A percentile compares a stretch with the other conserved stretches of the same genome.
These are phyloP conservation scores for Nematopogon swammerdamellus DNA, from an alignment of 2,888 invertebrate species.

Conservation along the genomic window DNA sequence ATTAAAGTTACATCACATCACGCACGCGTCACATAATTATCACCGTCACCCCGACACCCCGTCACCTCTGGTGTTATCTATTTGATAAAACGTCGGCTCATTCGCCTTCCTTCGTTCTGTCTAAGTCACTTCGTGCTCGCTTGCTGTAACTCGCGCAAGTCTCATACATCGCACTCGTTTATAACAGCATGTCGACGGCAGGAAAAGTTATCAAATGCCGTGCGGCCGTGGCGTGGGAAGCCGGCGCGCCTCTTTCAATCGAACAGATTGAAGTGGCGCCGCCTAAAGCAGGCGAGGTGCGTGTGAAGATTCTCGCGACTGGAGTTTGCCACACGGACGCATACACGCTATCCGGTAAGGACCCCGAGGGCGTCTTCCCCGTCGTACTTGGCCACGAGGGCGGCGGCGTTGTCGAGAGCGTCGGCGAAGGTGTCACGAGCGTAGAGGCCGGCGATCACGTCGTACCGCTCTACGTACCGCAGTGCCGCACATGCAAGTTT, in stretches of 20 bases:
- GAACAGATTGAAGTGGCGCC: slow-evolving; percentile 94
- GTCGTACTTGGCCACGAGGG: slow-evolving; percentile 96
- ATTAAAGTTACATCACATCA: too few species aligned
- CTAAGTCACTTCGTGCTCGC: too few species aligned
- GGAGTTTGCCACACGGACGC: slow-evolving; percentile 93
- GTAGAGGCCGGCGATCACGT: slow-evolving; percentile 94
- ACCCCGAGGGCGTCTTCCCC: slow-evolving; percentile 91
- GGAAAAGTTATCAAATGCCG: slow-evolving; percentile 81
- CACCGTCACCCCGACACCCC: too few species aligned
- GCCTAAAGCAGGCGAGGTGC: slow-evolving; percentile 90
- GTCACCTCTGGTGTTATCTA: too few species aligned
- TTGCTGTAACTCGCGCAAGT: too few species aligned
- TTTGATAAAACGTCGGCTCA: too few species aligned
- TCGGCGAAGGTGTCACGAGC: slow-evolving; percentile 87
- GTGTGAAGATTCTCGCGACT: slow-evolving; percentile 74
- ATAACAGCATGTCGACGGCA: slow-evolving; percentile 32
- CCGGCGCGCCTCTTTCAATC: slow-evolving; percentile 82
- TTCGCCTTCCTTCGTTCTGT: too few species aligned
- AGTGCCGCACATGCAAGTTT: slow-evolving; percentile 95
- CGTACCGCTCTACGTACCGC: slow-evolving; percentile 94
- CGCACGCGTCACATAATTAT: too few species aligned
- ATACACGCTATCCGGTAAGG: slow-evolving; percentile 82
- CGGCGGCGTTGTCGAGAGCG: slow-evolving; percentile 93
- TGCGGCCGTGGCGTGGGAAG: slow-evolving; percentile 97
- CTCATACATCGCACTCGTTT: too few species aligned